Percentiles rank a stretch among this genome's conserved stretches.
Evolutionary conservation across 2,888 invertebrate genomes (phyloP).

Genomic region (Eugnorisma glareosa): DNA sequence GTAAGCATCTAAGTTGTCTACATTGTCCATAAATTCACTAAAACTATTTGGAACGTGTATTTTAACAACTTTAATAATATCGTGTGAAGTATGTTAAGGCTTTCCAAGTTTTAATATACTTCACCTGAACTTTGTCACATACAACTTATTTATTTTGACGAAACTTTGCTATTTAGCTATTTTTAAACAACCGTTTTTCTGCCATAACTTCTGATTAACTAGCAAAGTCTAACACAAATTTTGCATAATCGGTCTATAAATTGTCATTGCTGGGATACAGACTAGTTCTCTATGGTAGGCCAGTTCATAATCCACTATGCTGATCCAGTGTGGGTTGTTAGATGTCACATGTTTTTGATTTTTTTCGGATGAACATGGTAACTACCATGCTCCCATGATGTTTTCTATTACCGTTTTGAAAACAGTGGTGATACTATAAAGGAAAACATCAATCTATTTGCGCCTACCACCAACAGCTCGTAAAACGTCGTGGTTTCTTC

Average conservation of each 20-base stretch:
- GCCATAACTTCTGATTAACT: neutral
- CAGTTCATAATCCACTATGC: too few relatives aligned
- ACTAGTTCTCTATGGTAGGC: neutral
- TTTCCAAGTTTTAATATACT: constrained; percentile 35
- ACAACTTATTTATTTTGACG: constrained; percentile 10
- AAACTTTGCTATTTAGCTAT: neutral
- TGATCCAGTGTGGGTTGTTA: too few relatives aligned
- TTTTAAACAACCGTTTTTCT: neutral
- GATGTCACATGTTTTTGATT: too few relatives aligned
- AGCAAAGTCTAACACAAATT: neutral
- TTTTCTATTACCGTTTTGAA: too few relatives aligned
- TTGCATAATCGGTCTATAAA: neutral
- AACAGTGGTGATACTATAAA: too few relatives aligned
- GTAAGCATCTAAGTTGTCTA: constrained; percentile 21
- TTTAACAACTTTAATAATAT: constrained; percentile 60
- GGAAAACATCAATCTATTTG: too few relatives aligned
- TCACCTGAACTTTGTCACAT: constrained; percentile 30
- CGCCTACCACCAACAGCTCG: too few relatives aligned
- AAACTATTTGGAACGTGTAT: constrained; percentile 55
- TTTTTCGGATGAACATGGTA: too few relatives aligned
- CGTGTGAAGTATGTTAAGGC: constrained; percentile 55
- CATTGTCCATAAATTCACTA: constrained; percentile 36
- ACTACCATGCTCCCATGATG: too few relatives aligned
- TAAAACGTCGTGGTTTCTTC: too few relatives aligned
- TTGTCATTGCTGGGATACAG: neutral